Base-by-base conservation (phyloP, 2,797 vertebrate species). In the Xenops minutus region DNA sequence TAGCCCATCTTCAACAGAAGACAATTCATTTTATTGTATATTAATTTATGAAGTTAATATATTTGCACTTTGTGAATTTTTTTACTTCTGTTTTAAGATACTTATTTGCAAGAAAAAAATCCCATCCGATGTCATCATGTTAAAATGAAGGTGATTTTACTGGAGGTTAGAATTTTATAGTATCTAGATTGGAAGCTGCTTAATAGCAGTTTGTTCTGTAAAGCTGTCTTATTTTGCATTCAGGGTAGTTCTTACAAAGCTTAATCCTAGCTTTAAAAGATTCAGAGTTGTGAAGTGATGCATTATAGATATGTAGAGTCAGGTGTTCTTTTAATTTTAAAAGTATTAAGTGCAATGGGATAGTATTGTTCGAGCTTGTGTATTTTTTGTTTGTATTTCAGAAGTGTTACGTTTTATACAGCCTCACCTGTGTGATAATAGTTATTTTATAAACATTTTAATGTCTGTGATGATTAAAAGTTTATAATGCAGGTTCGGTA, bases 251-350 rank as follows among this genome's bases (percentile, higher is more conserved):
- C 74, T 74, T 95, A 32, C 55, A 86, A 72, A 84, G 85, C 96
- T 79, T 96, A 94, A 96, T 97, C 90, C 89, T 36, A n/a, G 96
- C 89, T 96, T 96, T 93, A 80, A 92, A 93, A 95, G 88, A 95
- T 94, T 83, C 62, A 37, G 61, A 91, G 32, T 87, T 94, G 72
- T 91, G 87, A 96, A 92, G 68, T 80, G 79, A 88, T 92, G 51
- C 64, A 90, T 94, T 95, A 73, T 93, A 96, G 88, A 84, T 88
- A 92, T 48, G 29, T 72, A 61, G 46, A 95, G 68, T 85, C 55
- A 59, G 72, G 24, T 78, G 32, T 49, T 89, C 69, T 87, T 97
- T 94, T 96, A 94, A 96, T 96, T 96, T 93, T 95, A 80, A 89
- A 64, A 75, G 85, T 80, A 93, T 96, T 84, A 92, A 90, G 55